Evolutionary conservation across 2,113 vertebrate species (phyloP).

Genomic region (Numida meleagris): DNA sequence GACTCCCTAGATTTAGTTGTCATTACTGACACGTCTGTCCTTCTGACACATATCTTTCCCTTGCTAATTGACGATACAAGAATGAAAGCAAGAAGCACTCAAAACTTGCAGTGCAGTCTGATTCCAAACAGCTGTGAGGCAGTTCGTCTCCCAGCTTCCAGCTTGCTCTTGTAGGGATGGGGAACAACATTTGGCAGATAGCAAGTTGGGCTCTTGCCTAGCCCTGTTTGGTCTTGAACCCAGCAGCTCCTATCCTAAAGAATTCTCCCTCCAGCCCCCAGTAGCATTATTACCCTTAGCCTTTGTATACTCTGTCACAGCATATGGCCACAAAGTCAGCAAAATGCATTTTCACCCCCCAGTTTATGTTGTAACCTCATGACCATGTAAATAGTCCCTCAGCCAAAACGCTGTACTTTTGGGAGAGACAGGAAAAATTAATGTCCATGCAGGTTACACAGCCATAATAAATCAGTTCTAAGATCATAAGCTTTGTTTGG

Average conservation of each 20-base stretch:
- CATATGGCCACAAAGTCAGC: neutral
- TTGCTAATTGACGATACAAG: neutral
- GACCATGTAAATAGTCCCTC: neutral
- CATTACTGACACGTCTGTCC: neutral
- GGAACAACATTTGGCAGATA: neutral
- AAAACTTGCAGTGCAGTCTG: neutral
- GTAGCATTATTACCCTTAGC: neutral
- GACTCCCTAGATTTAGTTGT: neutral
- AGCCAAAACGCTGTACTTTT: neutral
- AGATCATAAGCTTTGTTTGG: neutral
- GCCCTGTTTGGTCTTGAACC: neutral
- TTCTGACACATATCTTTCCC: neutral
- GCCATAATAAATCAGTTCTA: neutral
- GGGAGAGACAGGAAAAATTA: neutral
- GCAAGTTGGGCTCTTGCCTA: neutral
- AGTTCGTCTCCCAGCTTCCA: neutral
- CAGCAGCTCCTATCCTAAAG: neutral
- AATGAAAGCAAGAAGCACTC: conserved; percentile 12
- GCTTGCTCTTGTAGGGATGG: neutral
- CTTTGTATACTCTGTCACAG: neutral
- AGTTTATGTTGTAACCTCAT: neutral
- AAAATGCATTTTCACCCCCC: neutral
- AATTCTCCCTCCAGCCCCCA: neutral
- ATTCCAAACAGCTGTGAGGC: neutral
- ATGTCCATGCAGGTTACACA: neutral